Conservation (phyloP, 2,888 invertebrate species). For the Phrixothrix hirtus region DNA sequence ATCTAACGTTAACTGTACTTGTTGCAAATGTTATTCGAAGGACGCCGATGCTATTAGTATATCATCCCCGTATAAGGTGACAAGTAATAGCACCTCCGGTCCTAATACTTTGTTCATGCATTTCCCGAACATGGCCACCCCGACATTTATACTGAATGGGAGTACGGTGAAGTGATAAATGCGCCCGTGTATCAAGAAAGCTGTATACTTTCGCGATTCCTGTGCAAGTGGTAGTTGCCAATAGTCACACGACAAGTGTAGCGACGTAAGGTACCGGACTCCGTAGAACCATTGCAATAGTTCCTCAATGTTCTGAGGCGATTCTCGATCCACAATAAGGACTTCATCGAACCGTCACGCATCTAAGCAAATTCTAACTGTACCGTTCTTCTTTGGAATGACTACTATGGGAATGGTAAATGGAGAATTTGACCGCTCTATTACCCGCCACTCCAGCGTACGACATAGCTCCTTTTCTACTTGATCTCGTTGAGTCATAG, state of each 20-base stretch:
- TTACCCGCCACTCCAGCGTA: conserved; percentile 15
- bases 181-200: too few relatives aligned
- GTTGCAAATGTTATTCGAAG: conserved; percentile 24
- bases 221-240: too few relatives aligned
- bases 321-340: conserved; percentile 18
- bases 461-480: too few relatives aligned
- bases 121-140: conserved; percentile 26
- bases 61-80: conserved; percentile 27
- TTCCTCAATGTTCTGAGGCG: conserved; percentile 2
- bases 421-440: conserved; percentile 14
- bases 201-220: too few relatives aligned
- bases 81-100: conserved; percentile 23
- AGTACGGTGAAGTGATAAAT: conserved; percentile 31
- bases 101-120: conserved; percentile 30
- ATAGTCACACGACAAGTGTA: too few relatives aligned
- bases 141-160: conserved; percentile 29
- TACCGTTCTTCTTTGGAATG: conserved; percentile 3
- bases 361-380: conserved; percentile 9
- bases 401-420: conserved; percentile 14
- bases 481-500: too few relatives aligned
- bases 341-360: conserved; percentile 5
- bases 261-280: too few relatives aligned
- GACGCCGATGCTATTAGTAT: conserved; percentile 29
- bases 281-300: too few relatives aligned
- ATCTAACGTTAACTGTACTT: conserved; percentile 21